phyloP scores from a whole-genome alignment of 2,888 invertebrate genomes.

The Leucoptera coffeella region DNA sequence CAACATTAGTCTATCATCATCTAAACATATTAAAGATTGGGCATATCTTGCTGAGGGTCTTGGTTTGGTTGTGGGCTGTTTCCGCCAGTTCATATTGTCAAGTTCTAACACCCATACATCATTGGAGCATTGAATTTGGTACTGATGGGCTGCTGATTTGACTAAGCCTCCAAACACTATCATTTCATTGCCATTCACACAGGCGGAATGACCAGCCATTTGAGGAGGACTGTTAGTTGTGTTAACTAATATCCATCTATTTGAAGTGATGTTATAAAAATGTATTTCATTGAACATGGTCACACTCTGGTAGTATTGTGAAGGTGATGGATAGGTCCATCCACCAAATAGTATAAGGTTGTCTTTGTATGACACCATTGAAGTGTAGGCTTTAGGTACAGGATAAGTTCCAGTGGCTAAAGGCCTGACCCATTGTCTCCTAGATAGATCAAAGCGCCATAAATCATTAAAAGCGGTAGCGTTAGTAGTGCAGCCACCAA shows the following conservation, averaged over 20 bases:
- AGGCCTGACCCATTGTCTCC: slow-evolving; percentile 78
- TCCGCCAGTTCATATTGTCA: slow-evolving; percentile 68
- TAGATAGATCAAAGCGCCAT: slow-evolving; percentile 87
- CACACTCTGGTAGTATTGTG: slow-evolving; percentile 79
- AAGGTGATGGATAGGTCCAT: slow-evolving; percentile 87
- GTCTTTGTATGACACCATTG: slow-evolving; percentile 82
- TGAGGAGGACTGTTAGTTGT: slow-evolving; percentile 67
- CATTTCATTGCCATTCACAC: slow-evolving; percentile 76
- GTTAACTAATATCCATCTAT: slow-evolving; percentile 70
- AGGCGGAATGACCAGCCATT: slow-evolving; percentile 90
- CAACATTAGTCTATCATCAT: slow-evolving; percentile 71
- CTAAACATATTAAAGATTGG: slow-evolving; percentile 82
- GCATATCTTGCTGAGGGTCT: slow-evolving; percentile 82
- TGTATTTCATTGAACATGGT: slow-evolving; percentile 90
- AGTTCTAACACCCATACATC: slow-evolving; percentile 88
- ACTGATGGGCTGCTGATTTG: slow-evolving; percentile 40
- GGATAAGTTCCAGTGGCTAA: slow-evolving; percentile 83
- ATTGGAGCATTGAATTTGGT: slow-evolving; percentile 59
- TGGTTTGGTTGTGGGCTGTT: slow-evolving; percentile 61
- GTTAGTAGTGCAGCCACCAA: slow-evolving; percentile 92
- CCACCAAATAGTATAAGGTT: slow-evolving; percentile 87
- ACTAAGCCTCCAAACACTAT: slow-evolving; percentile 73
- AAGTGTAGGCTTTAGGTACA: slow-evolving; percentile 92
- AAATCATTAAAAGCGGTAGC: slow-evolving; percentile 96
- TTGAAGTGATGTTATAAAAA: slow-evolving; percentile 72